Base-by-base conservation (phyloP, 2,888 invertebrate species). In the Tetragnatha montana region DNA sequence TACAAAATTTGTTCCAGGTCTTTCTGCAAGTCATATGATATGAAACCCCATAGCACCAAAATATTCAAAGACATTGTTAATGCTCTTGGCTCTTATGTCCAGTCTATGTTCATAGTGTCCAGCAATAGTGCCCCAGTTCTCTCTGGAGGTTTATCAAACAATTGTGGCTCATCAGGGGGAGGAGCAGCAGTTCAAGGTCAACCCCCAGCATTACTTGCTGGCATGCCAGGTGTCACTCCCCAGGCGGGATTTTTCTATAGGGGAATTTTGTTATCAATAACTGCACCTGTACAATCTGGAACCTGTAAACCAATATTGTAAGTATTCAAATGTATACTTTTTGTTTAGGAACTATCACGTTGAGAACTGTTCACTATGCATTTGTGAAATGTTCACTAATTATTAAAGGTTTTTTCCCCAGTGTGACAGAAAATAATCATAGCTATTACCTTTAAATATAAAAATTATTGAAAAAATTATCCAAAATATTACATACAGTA, bases 1-100 rank as follows among this genome's bases (percentile, higher is more conserved):
- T 21, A n/a, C 10, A 7, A 7, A 22, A 35, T 74, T 80, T 60
- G 88, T 51, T 89, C 86, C 81, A 94, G 94, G 81, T 97, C 97
- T 80, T 98, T 99, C 94, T 98, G 99, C 94, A 96, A 96, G 93
- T 97, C 97, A 92, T 99, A 99, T 93, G 99, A 99, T 94, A 96
- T 98, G 94, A 97, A 98, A 93, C 97, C 97, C 14, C 94, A 94
- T 91, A 94, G 94, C 6, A 94, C 94, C 3, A 94, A 95, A 92
- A 94, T 95, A 81, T 94, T 99, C 93, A 96, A 98, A 93, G 98
- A 99, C 94, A 98, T 99, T 92, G 97, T 99, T 85, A 97, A 97
- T 94, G 97, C 98, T 69, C 94, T 98, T 92, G 98, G 98, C 19
- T 97, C 97, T 0, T 99, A 98, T 94, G 97, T 99, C 17, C 98